Conservation (phyloP, 2,113 vertebrate genomes). For the Toxostoma redivivum region DNA sequence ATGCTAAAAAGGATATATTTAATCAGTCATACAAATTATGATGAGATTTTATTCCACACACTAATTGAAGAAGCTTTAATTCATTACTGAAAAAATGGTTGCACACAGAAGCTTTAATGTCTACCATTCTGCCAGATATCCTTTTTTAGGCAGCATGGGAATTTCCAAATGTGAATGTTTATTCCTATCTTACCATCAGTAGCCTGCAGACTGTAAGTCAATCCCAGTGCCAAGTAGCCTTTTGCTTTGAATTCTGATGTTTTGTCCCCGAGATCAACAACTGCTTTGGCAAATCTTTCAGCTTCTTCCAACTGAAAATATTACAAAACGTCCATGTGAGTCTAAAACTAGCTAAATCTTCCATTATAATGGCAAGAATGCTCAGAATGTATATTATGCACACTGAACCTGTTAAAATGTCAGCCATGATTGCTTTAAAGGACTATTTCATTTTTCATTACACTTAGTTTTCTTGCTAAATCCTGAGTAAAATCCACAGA, state of each 20-base stretch:
- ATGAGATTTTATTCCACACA: not conserved
- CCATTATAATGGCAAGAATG: not conserved
- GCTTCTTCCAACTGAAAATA: conserved; percentile 92
- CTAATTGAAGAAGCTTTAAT: not conserved
- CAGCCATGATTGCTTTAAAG: not conserved
- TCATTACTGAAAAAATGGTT: not conserved
- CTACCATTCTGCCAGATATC: not conserved
- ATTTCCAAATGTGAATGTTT: not conserved
- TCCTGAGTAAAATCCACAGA: not conserved
- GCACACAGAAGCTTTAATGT: not conserved
- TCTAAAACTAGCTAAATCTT: not conserved
- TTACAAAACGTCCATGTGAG: not conserved
- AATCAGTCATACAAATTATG: conserved; percentile 41
- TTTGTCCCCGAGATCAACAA: conserved; percentile 93
- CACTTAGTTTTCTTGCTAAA: not conserved
- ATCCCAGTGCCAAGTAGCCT: conserved; percentile 90
- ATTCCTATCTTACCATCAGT: conserved; percentile 86
- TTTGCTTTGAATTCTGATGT: conserved; percentile 95
- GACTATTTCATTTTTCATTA: not conserved
- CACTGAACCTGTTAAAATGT: not conserved
- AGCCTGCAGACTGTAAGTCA: conserved; percentile 95
- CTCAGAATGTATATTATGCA: not conserved
- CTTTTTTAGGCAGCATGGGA: not conserved
- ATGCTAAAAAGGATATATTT: conserved; percentile 78
- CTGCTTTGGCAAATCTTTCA: conserved; percentile 90